Percentiles rank a stretch among this genome's conserved stretches.
phyloP scores from a whole-genome alignment of 2,888 invertebrate species.

The Hyppa rectilinea region DNA sequence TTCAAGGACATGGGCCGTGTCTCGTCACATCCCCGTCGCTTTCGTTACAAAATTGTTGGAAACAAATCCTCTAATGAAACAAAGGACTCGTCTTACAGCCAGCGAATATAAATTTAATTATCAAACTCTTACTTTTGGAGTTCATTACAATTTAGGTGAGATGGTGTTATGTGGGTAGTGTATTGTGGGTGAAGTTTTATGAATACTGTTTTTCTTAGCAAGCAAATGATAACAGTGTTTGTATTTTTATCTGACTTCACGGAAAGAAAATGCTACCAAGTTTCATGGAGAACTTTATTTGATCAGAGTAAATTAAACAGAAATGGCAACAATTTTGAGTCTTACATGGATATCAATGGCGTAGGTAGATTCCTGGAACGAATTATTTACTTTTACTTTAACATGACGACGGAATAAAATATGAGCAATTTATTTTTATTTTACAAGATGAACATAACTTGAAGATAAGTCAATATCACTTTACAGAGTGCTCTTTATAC shows the following conservation, averaged over 20 bases:
- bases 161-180: slow-evolving; percentile 31
- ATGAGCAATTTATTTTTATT: background rate
- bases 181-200: slow-evolving; percentile 16
- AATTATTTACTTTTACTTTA: too few species aligned
- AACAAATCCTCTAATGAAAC: slow-evolving; percentile 79
- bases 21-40: slow-evolving; percentile 39
- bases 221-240: background rate
- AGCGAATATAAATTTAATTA: slow-evolving; percentile 79
- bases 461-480: slow-evolving; percentile 3
- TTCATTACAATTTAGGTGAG: slow-evolving; percentile 74
- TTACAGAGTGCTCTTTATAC: slow-evolving; percentile 6
- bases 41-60: slow-evolving; percentile 64
- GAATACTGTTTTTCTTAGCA: slow-evolving; percentile 8
- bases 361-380: background rate
- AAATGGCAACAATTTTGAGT: background rate
- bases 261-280: background rate
- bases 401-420: background rate
- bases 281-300: background rate
- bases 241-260: background rate
- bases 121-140: slow-evolving; percentile 73
- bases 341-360: background rate
- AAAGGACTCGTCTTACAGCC: slow-evolving; percentile 73
- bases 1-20: slow-evolving; percentile 36
- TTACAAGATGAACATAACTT: background rate
- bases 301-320: slow-evolving; percentile 1